Base-by-base conservation (phyloP, 2,113 vertebrate genomes). In the Mustelus asterias region DNA sequence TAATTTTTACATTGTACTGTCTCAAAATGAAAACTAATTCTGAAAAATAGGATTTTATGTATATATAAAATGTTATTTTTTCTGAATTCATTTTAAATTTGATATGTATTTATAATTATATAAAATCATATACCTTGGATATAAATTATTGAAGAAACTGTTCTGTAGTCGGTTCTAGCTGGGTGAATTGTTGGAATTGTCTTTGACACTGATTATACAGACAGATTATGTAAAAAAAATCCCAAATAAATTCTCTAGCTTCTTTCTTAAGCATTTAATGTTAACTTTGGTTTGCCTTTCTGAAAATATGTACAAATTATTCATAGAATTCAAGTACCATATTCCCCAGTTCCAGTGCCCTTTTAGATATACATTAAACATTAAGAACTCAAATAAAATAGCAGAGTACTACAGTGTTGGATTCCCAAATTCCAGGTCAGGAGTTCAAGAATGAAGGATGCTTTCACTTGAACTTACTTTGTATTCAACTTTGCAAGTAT, bases 321-420 rank as follows among this genome's bases (percentile, higher is more conserved):
- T 95, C 54, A 95, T 95, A 72, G 69, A 72, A 72, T 94, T 94
- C 44, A 94, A 94, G 63, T 76, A 72, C 94, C 14, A 26, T 29
- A 95, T 26, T 95, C 22, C 41, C 93, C 20, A 33, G 48, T 72
- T 54, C 67, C 94, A 76, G 44, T 48, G 65, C 6, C 1, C 41
- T 29, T 70, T 54, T 54, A 72, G 20, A 44, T 54, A 33, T 95
- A 95, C 41, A 76, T 69, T 94, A 94, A 94, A 94, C 69, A 94
- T 95, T 48, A 22, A 72, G 70, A 72, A 44, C 29, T 72, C 26
- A 44, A 48, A 41, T 70, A 70, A 29, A 70, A 48, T 94, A 72
- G 37, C 29, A 95, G 20, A 2, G 44, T 8, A n/a, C 26, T 6
- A 33, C 20, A 26, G 20, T 70, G 41, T 29, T 70, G 76, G 24